Evolutionary conservation across 2,113 vertebrate species (phyloP), one percentile per base, ranked within the genome.

Genomic region (Puffinus mauretanicus): DNA sequence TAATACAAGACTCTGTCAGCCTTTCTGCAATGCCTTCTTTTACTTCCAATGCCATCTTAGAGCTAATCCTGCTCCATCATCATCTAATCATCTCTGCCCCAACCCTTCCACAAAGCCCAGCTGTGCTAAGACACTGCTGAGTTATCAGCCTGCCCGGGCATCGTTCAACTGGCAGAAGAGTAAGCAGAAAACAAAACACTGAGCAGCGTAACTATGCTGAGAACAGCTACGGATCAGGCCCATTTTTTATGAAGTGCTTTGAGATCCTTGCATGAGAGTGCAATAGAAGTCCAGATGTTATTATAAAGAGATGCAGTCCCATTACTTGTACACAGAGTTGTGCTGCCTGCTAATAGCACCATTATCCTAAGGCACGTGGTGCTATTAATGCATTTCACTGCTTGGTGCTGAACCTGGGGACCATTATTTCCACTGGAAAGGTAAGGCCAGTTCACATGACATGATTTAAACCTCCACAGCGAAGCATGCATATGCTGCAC

Each of bases 381-480:
- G 72, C 90, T 97, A 93, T 96, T 96, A 96, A 93, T 97, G 90
- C 80, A 82, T 98, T 95, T 86, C 88, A 52, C 52, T 91, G 84
- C 96, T 88, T 95, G 92, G 66, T 93, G 87, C 91, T 95, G 97
- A 94, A 96, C 73, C 96, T 88, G 88, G 88, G 93, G 95, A 97
- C 78, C 86, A 95, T 97, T 96, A 97, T 97, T 98, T 96, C 94
- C 97, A 96, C 65, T 44, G 94, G 93, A 96, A 97, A 97, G 90
- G 96, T 97, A 97, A 96, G 92, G 84, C 86, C 84, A 90, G 91
- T 89, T 93, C 95, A 64, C 82, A 94, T 90, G 88, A 97, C 93
- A 97, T 97, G 93, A 97, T 95, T 97, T 96, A 97, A 97, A 95
- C 90, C 95, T 94, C 86, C 73, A 97, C 91, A 62, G 55, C 64